Percentiles rank a stretch among this genome's conserved stretches.
These are phyloP conservation scores for Poeciliopsis turrubarensis DNA, from an alignment of 2,113 vertebrate species.

Conservation along the genomic window DNA sequence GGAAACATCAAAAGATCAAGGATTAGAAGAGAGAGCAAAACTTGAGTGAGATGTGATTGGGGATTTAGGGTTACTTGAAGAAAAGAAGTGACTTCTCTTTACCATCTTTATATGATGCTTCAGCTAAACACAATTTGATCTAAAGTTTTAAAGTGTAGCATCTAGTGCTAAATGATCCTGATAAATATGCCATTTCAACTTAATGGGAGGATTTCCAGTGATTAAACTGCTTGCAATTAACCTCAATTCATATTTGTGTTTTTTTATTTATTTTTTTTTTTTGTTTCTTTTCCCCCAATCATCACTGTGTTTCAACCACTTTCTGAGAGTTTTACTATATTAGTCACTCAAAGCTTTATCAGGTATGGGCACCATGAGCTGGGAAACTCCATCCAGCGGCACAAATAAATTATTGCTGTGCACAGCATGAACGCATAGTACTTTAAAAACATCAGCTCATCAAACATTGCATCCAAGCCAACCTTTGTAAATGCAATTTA, in stretches of 20 bases:
- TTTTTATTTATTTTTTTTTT: too few species aligned
- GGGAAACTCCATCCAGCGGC: background rate
- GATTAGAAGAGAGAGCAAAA: constrained; percentile 55
- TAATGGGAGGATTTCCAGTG: background rate
- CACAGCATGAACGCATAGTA: too few species aligned
- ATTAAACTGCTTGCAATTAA: background rate
- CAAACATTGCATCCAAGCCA: too few species aligned
- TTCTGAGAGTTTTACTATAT: background rate
- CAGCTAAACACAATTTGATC: constrained; percentile 21
- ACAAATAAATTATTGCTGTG: too few species aligned
- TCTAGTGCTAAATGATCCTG: background rate
- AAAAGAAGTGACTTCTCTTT: constrained; percentile 54
- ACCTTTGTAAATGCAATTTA: too few species aligned
- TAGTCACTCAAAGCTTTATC: background rate
- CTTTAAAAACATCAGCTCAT: too few species aligned
- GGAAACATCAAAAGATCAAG: constrained; percentile 51
- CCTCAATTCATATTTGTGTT: background rate
- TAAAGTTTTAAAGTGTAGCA: too few species aligned
- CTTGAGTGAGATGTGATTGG: constrained; percentile 49
- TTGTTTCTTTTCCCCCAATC: background rate
- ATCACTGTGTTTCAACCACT: background rate
- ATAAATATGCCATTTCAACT: background rate
- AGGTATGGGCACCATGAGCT: background rate
- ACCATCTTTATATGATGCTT: constrained; percentile 30
- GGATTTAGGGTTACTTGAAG: constrained; percentile 38